Base-by-base conservation (phyloP, 1,140 invertebrate species). In the Drosophila bocqueti region DNA sequence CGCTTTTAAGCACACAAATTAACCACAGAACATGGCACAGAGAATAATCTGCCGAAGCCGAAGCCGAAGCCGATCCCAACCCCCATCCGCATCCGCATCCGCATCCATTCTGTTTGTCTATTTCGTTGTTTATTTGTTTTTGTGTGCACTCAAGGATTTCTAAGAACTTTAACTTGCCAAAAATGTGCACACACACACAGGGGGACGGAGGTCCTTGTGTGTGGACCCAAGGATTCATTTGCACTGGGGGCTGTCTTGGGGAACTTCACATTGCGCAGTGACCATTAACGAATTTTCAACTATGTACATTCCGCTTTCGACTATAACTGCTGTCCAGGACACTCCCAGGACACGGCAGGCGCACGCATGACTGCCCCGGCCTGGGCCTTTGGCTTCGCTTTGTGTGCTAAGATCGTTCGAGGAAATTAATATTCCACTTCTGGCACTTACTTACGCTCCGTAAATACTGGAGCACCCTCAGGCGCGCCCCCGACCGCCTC, bases 1-100 rank as follows among this genome's bases (percentile, higher is more conserved):
- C 86, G 86, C 82, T 91, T 90, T 90, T 91, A 86, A 90, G 85
- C 85, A 91, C 82, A 90, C 86, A 90, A 90, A 90, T 90, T 90
- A 86, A 91, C 86, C 86, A 87, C 85, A 90, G 85, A 74, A 90
- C 81, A 90, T 90, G 85, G 81, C 67, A 69, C 82, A 66, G 40
- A 66, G 40, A 57, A 46, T 71, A 45, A 72, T 46, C 38, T 52
- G 29, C 18, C 60, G 21, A 31, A 29, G 15, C 57, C 60, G 21
- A 31, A 29, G 15, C 57, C 57, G 52, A 60, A 29, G 15, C 57
- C 57, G 52, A 60, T 6, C 71, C 13, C 31, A 42, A 21, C 45
- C 47, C 58, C 50, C 2, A 36, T 18, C 43, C 2, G 9, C 8
- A 38, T 9, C 8, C 31, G 58, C 62, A 74, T 74, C 34, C 31